Conservation (phyloP, 2,113 vertebrate genomes). For the Marmota flaviventris region DNA sequence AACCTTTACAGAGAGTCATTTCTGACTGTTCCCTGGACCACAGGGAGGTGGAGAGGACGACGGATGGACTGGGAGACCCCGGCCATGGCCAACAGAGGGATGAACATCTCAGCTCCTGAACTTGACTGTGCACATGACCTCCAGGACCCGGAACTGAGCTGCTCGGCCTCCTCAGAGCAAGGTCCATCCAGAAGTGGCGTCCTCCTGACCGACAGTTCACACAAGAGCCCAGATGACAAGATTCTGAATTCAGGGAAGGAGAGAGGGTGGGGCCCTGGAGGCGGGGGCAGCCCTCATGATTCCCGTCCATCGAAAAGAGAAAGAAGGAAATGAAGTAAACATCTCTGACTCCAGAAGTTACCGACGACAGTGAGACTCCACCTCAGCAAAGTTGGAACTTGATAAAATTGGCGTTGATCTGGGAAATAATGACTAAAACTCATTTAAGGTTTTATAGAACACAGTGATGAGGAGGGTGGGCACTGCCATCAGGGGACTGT, state of each 20-base stretch:
- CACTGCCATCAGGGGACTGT: neutral
- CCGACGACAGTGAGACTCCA: neutral
- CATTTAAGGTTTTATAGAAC: neutral
- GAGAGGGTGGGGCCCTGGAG: neutral
- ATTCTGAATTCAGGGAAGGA: neutral
- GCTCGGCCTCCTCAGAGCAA: neutral
- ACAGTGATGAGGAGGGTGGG: neutral
- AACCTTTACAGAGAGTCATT: neutral
- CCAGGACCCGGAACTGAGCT: neutral
- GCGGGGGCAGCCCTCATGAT: neutral
- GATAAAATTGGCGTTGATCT: neutral
- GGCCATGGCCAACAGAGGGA: rapidly evolving
- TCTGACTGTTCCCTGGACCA: neutral
- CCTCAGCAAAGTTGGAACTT: neutral
- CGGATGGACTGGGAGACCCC: neutral
- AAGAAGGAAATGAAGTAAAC: neutral
- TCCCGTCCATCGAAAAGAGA: neutral
- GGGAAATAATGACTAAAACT: conserved; percentile 9
- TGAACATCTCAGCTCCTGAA: neutral
- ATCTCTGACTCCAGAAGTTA: neutral
- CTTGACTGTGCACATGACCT: rapidly evolving
- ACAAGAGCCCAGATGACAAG: neutral
- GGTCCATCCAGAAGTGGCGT: neutral
- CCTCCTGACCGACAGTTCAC: neutral
- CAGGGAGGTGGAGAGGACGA: neutral